Evolutionary conservation across 2,113 vertebrate genomes (phyloP).

Genomic region (Cisticola juncidis): DNA sequence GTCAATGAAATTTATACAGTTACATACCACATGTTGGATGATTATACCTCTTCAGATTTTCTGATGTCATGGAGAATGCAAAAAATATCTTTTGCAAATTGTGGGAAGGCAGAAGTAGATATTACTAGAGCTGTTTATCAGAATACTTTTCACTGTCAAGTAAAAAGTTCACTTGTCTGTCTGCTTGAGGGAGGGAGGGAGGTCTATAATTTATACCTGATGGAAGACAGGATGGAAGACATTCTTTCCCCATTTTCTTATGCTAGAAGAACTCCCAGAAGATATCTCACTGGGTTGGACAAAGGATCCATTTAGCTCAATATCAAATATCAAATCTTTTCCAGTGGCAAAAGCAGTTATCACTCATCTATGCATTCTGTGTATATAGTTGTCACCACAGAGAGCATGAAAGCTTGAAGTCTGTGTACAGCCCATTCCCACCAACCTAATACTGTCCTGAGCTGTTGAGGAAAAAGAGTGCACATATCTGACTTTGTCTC

Average conservation of each 20-base stretch:
- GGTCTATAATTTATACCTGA: neutral
- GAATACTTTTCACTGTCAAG: neutral
- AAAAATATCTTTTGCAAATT: neutral
- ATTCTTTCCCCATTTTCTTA: neutral
- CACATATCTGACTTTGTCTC: neutral
- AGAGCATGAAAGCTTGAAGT: neutral
- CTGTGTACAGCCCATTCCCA: neutral
- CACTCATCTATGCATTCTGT: neutral
- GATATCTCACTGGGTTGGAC: neutral
- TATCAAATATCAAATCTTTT: neutral
- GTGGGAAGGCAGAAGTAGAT: neutral
- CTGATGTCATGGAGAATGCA: neutral
- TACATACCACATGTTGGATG: neutral
- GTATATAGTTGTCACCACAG: neutral
- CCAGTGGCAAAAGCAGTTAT: neutral
- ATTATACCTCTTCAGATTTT: neutral
- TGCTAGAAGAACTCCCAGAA: neutral
- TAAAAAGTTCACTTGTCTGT: neutral
- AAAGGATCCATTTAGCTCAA: neutral
- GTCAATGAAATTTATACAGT: neutral
- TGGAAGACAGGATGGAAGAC: accelerated
- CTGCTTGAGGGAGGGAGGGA: neutral
- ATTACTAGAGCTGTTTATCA: neutral
- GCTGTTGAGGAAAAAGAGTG: accelerated
- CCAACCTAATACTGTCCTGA: neutral